Conservation (phyloP, 2,888 invertebrate genomes). For the Drosophila borealis region DNA sequence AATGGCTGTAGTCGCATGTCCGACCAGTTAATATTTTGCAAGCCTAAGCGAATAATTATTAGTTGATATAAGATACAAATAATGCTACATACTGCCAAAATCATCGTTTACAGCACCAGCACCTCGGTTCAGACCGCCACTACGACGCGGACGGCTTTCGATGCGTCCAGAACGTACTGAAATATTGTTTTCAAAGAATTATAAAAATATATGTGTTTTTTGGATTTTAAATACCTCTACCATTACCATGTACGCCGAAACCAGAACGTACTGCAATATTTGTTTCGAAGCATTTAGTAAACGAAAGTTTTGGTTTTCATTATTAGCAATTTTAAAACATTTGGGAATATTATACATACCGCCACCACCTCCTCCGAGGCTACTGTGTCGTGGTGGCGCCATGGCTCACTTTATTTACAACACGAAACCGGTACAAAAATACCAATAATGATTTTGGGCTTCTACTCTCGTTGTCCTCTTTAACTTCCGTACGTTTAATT, state of each 20-base stretch:
- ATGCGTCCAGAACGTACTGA: constrained; percentile 76
- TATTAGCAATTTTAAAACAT: not conserved
- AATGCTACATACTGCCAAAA: constrained; percentile 30
- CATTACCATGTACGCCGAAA: constrained; percentile 20
- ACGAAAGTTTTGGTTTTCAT: not conserved
- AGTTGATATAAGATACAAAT: not conserved
- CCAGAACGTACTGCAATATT: constrained; percentile 31
- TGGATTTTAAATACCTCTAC: not conserved
- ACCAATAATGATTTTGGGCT: constrained; percentile 17
- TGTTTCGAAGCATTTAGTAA: not conserved
- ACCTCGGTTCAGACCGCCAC: constrained; percentile 88
- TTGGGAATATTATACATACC: constrained; percentile 10
- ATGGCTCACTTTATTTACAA: constrained; percentile 29
- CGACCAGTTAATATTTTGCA: constrained; percentile 87
- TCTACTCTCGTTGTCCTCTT: not conserved
- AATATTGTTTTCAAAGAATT: not conserved
- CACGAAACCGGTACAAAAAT: constrained; percentile 26
- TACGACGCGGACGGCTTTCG: constrained; percentile 59
- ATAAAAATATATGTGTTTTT: not conserved
- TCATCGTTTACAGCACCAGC: constrained; percentile 86
- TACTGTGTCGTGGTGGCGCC: constrained; percentile 57
- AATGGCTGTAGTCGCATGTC: constrained; percentile 88
- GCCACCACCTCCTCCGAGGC: constrained; percentile 41
- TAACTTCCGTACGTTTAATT: not conserved
- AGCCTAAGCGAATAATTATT: constrained; percentile 78